Evolutionary conservation across 2,888 invertebrate genomes (phyloP), one percentile per base, ranked within the genome.

Genomic region (Erpobdella octoculata): DNA sequence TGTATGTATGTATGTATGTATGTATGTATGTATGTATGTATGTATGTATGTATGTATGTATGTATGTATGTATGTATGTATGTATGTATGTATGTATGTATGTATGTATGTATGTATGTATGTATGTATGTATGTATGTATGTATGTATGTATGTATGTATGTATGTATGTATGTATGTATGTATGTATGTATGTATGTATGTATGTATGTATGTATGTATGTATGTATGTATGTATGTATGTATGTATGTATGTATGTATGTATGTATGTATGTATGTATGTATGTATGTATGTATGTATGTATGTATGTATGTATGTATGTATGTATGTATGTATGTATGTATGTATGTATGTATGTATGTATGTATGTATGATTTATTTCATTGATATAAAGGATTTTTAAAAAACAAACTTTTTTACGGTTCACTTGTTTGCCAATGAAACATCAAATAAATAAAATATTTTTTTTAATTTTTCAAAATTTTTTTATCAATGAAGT

Each of bases 41-140:
- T 69, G 66, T 71, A 71, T 48, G 66, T 46, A 71, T 71, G 66
- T 71, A 71, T 71, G 66, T 71, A 69, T 68, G 66, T 69, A 69
- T 68, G 48, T 71, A 69, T 68, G 66, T 37, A 68, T 69, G 71
- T 69, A 48, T 71, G 71, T 71, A 68, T 71, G 71, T 41, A 41
- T 41, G 46, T 41, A 41, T 41, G 46, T 41, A 41, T 41, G 46
- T 41, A 41, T 41, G 46, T 41, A 41, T 59, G 46, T 41, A 41
- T 41, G 46, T 41, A 41, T 41, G 46, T 41, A 41, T 41, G 46
- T 41, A 41, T 41, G 46, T 41, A 41, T 41, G 46, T 41, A 41
- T 41, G 46, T 41, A 41, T 41, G 46, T 41, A 41, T 41, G 46
- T 41, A 41, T 41, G 46, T 41, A 41, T 41, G 46, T 41, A 41